A percentile compares a stretch with the other conserved stretches of the same genome.
Evolutionary conservation across 2,797 vertebrate species (phyloP).

Genomic region (Tamandua tetradactyla): DNA sequence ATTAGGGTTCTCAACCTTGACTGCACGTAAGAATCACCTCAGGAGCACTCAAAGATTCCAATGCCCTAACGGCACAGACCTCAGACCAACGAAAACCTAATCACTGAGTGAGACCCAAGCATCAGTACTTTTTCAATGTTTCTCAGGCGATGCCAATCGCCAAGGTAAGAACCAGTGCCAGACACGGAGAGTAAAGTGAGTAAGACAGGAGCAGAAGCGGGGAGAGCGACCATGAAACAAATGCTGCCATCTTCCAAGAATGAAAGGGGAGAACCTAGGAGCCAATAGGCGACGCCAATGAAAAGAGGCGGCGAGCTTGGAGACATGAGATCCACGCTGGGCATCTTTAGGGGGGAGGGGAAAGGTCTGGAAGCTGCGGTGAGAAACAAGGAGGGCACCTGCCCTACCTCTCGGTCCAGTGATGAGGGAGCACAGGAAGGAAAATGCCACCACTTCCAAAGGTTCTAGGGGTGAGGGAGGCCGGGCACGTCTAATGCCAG

Average conservation of each 20-base stretch:
- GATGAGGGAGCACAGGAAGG: not conserved
- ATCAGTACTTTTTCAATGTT: not conserved
- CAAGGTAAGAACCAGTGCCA: not conserved
- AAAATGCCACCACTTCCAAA: not conserved
- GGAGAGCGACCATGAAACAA: not conserved
- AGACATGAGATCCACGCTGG: not conserved
- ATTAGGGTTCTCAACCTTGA: not conserved
- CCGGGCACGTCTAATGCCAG: not conserved
- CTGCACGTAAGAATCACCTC: not conserved
- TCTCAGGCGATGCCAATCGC: not conserved
- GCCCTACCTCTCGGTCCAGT: not conserved
- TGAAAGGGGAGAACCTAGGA: not conserved
- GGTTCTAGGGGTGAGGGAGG: not conserved
- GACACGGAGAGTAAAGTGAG: not conserved
- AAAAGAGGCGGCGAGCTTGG: not conserved
- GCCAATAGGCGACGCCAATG: accelerated
- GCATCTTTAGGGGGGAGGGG: not conserved
- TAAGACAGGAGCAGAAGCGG: not conserved
- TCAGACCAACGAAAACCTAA: not conserved
- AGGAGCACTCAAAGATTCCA: not conserved
- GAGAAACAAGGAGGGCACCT: not conserved
- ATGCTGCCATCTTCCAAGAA: not conserved
- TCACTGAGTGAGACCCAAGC: not conserved
- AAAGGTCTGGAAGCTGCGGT: not conserved
- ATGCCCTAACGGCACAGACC: accelerated